These are phyloP conservation scores for Decapterus maruadsi DNA, from an alignment of 2,797 vertebrate species.

Conservation along the genomic window DNA sequence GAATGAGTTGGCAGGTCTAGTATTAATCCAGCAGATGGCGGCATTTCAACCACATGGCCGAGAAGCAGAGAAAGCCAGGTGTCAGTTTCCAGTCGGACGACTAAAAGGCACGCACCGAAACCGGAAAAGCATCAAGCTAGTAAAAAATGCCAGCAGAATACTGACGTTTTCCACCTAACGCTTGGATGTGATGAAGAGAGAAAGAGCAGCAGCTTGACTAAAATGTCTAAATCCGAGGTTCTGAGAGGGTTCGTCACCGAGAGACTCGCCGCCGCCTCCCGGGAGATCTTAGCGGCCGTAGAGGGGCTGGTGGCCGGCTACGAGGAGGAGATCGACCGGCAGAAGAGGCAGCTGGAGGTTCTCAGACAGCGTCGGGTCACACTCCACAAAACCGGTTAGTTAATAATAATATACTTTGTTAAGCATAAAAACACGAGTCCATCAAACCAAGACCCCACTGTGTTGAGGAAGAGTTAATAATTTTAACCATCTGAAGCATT, in stretches of 20 bases:
- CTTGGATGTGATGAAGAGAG: not conserved
- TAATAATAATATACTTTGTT: too few species aligned
- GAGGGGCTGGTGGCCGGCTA: conserved; percentile 53
- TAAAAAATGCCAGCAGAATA: too few species aligned
- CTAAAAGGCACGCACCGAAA: not conserved
- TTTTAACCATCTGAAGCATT: too few species aligned
- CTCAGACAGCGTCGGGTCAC: conserved; percentile 1
- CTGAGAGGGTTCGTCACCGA: conserved; percentile 37
- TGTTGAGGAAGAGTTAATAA: fast-evolving
- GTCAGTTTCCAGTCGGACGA: not conserved
- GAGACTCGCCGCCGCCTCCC: conserved; percentile 48
- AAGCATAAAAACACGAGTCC: fast-evolving
- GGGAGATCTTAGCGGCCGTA: conserved; percentile 58
- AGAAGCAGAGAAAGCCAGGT: too few species aligned
- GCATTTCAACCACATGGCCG: too few species aligned
- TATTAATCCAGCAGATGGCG: too few species aligned
- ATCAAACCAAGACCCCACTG: fast-evolving
- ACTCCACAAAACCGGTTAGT: not conserved
- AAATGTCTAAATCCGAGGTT: not conserved
- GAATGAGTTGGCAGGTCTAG: too few species aligned
- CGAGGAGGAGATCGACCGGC: conserved; percentile 66
- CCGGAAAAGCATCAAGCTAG: not conserved
- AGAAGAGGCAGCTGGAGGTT: conserved; percentile 54
- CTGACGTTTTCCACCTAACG: too few species aligned
- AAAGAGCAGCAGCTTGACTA: too few species aligned